Base-by-base conservation (phyloP, 2,797 vertebrate genomes). In the Melanotaenia nigrans region DNA sequence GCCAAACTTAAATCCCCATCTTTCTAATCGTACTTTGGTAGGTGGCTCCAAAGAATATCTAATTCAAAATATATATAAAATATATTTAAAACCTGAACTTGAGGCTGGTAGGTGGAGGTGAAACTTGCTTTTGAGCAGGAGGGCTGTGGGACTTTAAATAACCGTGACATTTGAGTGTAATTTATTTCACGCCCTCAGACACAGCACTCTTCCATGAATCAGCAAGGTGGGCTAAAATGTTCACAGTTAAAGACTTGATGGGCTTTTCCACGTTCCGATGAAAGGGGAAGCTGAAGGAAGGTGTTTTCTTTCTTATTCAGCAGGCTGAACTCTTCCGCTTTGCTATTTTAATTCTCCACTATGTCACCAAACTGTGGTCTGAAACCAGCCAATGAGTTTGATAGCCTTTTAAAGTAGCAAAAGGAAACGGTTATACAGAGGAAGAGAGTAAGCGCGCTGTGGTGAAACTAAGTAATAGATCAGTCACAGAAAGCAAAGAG, bases 251-350 rank as follows among this genome's bases (percentile, higher is more conserved):
- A 55, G 69, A 51, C 51, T 61, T 33, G 61, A 40, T 13, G 78
- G 61, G 68, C 32, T 69, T 32, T 85, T 72, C 67, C 75, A 63
- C 45, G 45, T 61, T 72, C 55, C 5, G 3, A 10, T 57, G 32
- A 78, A 78, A 77, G 30, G 18, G 72, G 77, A 85, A 83, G 54
- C 51, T 70, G 60, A 55, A 25, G 1, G 22, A 62, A 14, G 10
- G 14, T 0, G 36, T 73, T 25, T 59, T 64, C 57, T 73, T 72
- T 32, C 30, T 32, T 73, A 13, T 38, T 38, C 12, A 38, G 36
- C 36, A 38, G 10, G 36, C 60, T 49, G 20, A 20, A 1, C 24
- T 11, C 53, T 54, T 55, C 16, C 54, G 12, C 11, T 59, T 25
- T 24, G 3, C 25, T 4, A 13, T 24, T n/a, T 11, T 11, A 35